Conservation (phyloP, 2,797 vertebrate genomes). For the Mormyrus proboscirostris region DNA sequence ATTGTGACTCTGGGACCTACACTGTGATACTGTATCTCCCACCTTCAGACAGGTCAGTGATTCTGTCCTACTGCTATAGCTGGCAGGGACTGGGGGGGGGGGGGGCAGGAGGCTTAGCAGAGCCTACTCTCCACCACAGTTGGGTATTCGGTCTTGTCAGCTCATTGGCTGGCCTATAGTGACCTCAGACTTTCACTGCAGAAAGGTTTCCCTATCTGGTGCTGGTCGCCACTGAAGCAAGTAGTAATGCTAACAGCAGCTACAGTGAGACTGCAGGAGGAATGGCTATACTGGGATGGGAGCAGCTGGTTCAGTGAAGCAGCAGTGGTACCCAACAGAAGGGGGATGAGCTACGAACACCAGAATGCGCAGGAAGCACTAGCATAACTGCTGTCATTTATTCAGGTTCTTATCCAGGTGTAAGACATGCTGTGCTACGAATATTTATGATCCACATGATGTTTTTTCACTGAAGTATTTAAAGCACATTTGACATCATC, state of each 20-base stretch:
- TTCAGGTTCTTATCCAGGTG: background rate
- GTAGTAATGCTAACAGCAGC: background rate
- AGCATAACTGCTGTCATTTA: background rate
- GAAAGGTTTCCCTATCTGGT: background rate
- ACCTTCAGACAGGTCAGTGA: background rate
- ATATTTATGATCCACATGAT: background rate
- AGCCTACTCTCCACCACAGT: background rate
- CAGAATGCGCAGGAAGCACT: background rate
- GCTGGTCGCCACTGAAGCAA: background rate
- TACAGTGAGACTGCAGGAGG: background rate
- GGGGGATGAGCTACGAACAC: background rate
- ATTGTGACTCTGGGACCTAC: background rate
- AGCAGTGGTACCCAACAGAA: background rate
- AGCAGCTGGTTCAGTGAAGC: background rate
- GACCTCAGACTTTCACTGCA: background rate
- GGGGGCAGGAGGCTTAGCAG: background rate
- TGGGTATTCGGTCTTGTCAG: background rate
- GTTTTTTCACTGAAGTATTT: background rate
- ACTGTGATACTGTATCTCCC: background rate
- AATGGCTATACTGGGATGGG: background rate
- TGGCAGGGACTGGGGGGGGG: background rate
- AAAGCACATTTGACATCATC: background rate
- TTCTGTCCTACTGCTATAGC: background rate
- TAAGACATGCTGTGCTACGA: background rate
- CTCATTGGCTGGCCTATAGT: background rate